These are phyloP conservation scores for Sciurus vulgaris DNA, from an alignment of 2,797 vertebrate species.

Conservation along the genomic window DNA sequence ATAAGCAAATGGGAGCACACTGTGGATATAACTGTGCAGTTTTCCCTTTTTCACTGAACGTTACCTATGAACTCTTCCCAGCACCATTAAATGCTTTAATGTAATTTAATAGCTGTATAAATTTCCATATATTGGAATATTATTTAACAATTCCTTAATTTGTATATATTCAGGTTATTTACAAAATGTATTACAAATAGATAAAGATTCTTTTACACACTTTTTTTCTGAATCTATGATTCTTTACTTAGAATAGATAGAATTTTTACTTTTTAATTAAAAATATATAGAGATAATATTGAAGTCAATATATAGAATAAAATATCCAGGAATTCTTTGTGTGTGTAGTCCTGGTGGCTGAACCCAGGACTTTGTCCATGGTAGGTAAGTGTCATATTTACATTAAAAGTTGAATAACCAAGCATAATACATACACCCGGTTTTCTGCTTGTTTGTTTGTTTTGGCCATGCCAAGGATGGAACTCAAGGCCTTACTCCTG, in stretches of 20 bases:
- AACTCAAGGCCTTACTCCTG: not conserved
- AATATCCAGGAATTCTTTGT: not conserved
- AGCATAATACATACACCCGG: not conserved
- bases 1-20: not conserved
- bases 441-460: not conserved
- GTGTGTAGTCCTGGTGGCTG: not conserved
- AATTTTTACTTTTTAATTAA: conserved; percentile 63
- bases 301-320: conserved; percentile 54
- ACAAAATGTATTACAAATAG: conserved; percentile 9
- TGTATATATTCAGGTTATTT: conserved; percentile 7
- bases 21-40: not conserved
- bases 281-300: not conserved
- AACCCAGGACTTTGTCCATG: not conserved
- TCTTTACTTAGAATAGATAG: conserved; percentile 13
- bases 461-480: not conserved
- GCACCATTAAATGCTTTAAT: not conserved
- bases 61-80: not conserved
- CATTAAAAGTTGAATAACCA: not conserved
- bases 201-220: not conserved
- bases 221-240: conserved; percentile 14
- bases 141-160: not conserved
- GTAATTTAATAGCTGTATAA: not conserved
- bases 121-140: not conserved
- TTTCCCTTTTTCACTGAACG: conserved; percentile 11
- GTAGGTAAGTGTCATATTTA: not conserved